Evolutionary conservation across 2,113 vertebrate genomes (phyloP), one percentile per base, ranked within the genome.

Genomic region (Pollimyrus isidori): DNA sequence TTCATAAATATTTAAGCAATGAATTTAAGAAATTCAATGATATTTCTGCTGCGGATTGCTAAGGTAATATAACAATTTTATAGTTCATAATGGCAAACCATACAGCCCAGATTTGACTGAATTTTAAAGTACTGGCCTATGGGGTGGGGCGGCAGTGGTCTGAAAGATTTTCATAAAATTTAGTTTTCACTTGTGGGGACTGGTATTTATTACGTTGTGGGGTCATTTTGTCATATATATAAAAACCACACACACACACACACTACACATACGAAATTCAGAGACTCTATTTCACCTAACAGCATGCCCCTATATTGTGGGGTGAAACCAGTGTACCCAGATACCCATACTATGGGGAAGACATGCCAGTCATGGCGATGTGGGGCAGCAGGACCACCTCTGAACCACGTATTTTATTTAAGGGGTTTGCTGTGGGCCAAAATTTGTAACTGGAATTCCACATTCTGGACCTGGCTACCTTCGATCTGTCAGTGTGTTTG

Each of bases 381-480:
- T 23, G 53, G 5, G 53, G 53, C 53, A 56, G 53, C 53, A 56
- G 53, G 6, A 5, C 53, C 53, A 56, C 53, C 96, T 13, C 17
- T 52, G 4, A 65, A 9, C 73, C 30, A 6, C 46, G 13, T 17
- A 10, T 17, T 80, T 80, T 30, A 80, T 19, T 80, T 80, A 13
- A 11, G 13, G 3, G 15, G 15, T 9, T 84, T 10, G 2, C 13
- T n/a, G 58, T 2, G n/a, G 58, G 6, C 58, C 21, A 65, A 65
- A 65, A 65, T 65, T 7, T 65, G 58, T 65, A 21, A 53, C 52
- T 26, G 10, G 1, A 65, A 65, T 26, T 65, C 62, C 62, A 26
- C 62, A 11, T n/a, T 65, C 62, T 1, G 21, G 9, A 65, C 21
- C 62, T 26, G 65, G 30, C 2, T 23, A 62, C 21, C 21, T 9